These are phyloP conservation scores for Drosophila prolongata DNA, from an alignment of 2,888 invertebrate species.

Conservation along the genomic window DNA sequence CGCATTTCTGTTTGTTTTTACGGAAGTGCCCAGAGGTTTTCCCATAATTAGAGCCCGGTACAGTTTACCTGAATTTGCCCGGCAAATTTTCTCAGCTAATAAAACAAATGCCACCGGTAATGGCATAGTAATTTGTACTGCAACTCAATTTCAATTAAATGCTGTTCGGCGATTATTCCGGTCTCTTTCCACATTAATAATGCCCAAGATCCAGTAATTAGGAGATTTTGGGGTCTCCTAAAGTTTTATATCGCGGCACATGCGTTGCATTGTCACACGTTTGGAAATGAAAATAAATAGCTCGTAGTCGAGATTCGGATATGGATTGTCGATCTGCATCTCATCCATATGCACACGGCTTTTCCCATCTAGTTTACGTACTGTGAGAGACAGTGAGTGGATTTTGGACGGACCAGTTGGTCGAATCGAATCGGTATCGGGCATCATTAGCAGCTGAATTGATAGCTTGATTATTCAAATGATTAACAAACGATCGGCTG, in stretches of 20 bases:
- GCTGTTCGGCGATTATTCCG: constrained; percentile 63
- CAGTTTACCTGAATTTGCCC: constrained; percentile 58
- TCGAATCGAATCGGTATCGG: constrained; percentile 64
- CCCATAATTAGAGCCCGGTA: constrained; percentile 74
- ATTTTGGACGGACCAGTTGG: constrained; percentile 36
- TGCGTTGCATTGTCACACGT: constrained; percentile 79
- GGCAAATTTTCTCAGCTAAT: constrained; percentile 74
- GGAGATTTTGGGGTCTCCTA: constrained; percentile 3
- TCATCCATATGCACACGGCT: constrained; percentile 69
- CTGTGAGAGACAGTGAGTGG: constrained; percentile 66
- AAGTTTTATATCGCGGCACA: constrained; percentile 62
- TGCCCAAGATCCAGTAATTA: constrained; percentile 38
- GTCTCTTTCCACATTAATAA: constrained; percentile 71
- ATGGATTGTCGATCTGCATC: constrained; percentile 32
- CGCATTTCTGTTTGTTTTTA: constrained; percentile 58
- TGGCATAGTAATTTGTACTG: constrained; percentile 65
- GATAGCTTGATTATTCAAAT: constrained; percentile 84
- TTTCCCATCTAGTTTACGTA: constrained; percentile 75
- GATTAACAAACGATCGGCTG: constrained; percentile 71
- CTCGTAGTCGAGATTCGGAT: constrained; percentile 50
- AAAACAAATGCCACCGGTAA: constrained; percentile 75
- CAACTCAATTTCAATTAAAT: constrained; percentile 72
- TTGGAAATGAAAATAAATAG: constrained; percentile 74
- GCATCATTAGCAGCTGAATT: constrained; percentile 83
- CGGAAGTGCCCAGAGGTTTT: constrained; percentile 70